Base-by-base conservation (phyloP, 2,797 vertebrate species). In the Coregonus ussuriensis region DNA sequence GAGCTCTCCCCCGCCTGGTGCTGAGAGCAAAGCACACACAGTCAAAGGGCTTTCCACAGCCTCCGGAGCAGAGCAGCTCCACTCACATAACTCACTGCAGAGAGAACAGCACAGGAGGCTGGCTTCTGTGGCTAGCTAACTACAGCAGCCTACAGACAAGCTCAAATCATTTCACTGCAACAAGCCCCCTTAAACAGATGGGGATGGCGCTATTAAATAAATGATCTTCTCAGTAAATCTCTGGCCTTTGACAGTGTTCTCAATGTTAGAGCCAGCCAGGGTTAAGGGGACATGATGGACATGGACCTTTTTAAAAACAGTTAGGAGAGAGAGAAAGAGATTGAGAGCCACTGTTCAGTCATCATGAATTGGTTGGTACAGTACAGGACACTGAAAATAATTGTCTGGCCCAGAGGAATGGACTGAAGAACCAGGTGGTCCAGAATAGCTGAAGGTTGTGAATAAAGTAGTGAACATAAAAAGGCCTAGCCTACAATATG, bases 201-300 rank as follows among this genome's bases (percentile, higher is more conserved):
- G 47, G 18, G 79, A 83, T 79, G 83, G 41, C 54, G 62, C 25
- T 21, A 70, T 66, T 41, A 74, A 84, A 79, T 82, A 86, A 78
- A 91, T 91, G 81, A 90, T 87, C 5, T 16, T n/a, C 89, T 84
- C 73, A 76, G 76, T 84, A 82, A 77, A 86, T 87, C 72, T 81
- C 75, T 87, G 87, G 91, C 89, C 87, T 91, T 88, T 35, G 18
- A 85, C 71, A 65, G 71, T 51, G 73, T 79, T 82, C 81, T 86
- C 81, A 80, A 70, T 86, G 83, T 31, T 52, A 79, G 80, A 86
- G 86, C 79, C 80, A 83, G 76, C 54, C 78, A 70, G 71, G 78
- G 83, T 73, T 76, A 82, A 87, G 85, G 62, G 25, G 52, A 72
- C 51, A 80, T 72, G 83, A 84, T 74, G 69, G 80, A 75, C 77